phyloP scores from a whole-genome alignment of 1,140 invertebrate genomes.

The Onthophagus taurus region DNA sequence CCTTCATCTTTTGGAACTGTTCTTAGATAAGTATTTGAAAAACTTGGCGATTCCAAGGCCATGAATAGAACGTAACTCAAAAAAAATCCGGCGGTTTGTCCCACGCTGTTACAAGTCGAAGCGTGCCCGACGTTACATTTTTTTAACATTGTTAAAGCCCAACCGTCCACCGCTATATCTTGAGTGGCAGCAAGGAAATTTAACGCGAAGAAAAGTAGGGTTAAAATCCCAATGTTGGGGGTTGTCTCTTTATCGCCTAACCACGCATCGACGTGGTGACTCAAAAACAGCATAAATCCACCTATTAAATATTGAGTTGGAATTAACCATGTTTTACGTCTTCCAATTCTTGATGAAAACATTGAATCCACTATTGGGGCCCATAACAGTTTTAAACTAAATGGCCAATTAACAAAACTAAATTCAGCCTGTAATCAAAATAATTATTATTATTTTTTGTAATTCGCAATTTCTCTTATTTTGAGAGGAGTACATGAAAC shows the following conservation, averaged over 20 bases:
- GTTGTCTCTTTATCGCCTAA: conserved; percentile 52
- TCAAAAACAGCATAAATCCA: conserved; percentile 77
- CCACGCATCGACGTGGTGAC: conserved; percentile 62
- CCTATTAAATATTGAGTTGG: conserved; percentile 83
- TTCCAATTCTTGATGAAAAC: conserved; percentile 72
- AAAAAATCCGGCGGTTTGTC: conserved; percentile 97
- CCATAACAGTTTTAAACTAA: conserved; percentile 95
- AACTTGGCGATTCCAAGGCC: conserved; percentile 91
- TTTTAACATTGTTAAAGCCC: conserved; percentile 97
- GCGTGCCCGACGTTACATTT: conserved; percentile 97
- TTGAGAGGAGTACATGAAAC: no score
- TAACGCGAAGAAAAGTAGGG: conserved; percentile 79
- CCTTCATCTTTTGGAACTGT: conserved; percentile 56
- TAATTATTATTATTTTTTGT: conserved; percentile 9
- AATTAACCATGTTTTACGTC: conserved; percentile 95
- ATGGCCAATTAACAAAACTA: conserved; percentile 97
- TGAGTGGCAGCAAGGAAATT: conserved; percentile 98
- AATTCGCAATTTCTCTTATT: no score
- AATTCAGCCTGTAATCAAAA: conserved; percentile 99
- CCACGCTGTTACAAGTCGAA: conserved; percentile 97
- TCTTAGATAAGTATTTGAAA: conserved; percentile 90
- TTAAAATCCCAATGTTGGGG: conserved; percentile 77
- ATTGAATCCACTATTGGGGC: conserved; percentile 94
- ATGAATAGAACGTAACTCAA: conserved; percentile 96
- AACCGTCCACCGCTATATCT: conserved; percentile 99